Evolutionary conservation across 2,113 vertebrate species (phyloP).

Genomic region (Todiramphus saurophagus): DNA sequence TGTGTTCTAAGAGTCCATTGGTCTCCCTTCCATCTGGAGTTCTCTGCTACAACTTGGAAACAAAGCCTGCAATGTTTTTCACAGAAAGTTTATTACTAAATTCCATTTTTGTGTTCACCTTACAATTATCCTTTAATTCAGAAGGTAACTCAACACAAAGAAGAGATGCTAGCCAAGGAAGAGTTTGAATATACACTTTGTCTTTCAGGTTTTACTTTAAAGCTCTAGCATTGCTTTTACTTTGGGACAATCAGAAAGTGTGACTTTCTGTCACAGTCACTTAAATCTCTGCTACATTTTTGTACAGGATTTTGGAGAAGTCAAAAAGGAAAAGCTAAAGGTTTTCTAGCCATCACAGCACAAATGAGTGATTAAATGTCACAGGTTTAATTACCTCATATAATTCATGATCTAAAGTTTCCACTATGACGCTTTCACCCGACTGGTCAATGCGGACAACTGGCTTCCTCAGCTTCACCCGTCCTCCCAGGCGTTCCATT

Average conservation of each 20-base stretch:
- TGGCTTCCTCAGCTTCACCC: slow-evolving; percentile 85
- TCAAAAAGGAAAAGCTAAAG: neutral
- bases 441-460: slow-evolving; percentile 86
- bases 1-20: neutral
- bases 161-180: neutral
- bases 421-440: slow-evolving; percentile 81
- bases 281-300: neutral
- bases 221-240: neutral
- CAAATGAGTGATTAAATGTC: neutral
- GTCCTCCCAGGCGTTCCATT: slow-evolving; percentile 81
- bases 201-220: neutral
- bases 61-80: neutral
- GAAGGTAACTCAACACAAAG: neutral
- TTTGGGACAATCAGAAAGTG: neutral
- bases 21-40: neutral
- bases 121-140: neutral
- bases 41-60: neutral
- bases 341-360: neutral
- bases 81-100: neutral
- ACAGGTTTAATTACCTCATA: slow-evolving; percentile 79
- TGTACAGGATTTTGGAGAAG: neutral
- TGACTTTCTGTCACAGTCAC: neutral
- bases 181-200: neutral
- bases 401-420: slow-evolving; percentile 83
- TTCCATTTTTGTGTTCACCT: neutral